Evolutionary conservation across 2,113 vertebrate species (phyloP).

Genomic region (Silurus glanis): DNA sequence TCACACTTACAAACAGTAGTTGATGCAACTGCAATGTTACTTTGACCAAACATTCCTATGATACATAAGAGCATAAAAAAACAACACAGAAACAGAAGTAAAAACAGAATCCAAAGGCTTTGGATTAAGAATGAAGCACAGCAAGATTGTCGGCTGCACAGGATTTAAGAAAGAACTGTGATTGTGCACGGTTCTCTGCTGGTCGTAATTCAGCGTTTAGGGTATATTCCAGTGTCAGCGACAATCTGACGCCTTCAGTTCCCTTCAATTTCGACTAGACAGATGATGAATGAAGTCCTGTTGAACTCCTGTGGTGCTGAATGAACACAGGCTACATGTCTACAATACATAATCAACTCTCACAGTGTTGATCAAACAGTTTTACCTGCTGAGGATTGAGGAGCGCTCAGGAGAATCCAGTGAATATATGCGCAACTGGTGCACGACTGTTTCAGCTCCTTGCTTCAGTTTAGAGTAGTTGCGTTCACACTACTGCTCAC

Average conservation of each 20-base stretch:
- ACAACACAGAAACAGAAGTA: neutral
- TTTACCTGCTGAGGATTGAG: slow-evolving; percentile 20
- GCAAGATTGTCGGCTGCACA: neutral
- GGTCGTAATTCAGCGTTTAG: neutral
- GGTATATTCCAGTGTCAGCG: neutral
- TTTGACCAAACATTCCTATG: neutral
- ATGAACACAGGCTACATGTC: neutral
- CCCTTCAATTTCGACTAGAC: neutral
- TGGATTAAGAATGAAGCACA: neutral
- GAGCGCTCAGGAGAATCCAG: neutral
- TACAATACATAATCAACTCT: neutral
- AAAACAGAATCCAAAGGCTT: neutral
- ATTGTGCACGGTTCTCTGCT: neutral
- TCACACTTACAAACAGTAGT: neutral
- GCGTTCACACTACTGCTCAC: neutral
- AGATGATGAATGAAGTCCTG: neutral
- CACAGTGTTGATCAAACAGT: neutral
- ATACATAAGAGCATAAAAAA: too few species aligned
- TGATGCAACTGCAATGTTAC: neutral
- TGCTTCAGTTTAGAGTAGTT: neutral
- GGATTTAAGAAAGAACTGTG: neutral
- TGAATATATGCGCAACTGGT: neutral
- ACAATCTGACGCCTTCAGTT: neutral
- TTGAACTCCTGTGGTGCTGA: neutral
- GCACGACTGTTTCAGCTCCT: neutral